Evolutionary conservation across 2,113 vertebrate genomes (phyloP), one percentile per base, ranked within the genome.

Genomic region (Nesogale talazaci): DNA sequence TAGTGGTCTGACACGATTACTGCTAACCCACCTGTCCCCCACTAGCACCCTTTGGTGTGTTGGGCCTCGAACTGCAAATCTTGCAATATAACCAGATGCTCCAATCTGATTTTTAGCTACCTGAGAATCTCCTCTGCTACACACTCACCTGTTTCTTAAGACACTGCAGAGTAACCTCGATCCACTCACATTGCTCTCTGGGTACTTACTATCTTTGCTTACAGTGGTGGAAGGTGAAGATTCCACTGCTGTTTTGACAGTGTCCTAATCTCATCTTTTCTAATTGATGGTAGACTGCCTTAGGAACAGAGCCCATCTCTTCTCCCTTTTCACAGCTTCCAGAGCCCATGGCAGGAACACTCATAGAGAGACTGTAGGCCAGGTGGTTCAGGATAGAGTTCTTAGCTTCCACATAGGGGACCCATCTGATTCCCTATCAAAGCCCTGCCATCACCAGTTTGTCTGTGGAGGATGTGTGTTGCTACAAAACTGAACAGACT

Each of bases 111-210:
- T 88, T 93, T 89, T 90, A 86, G 56, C 15, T 56, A 70, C 72
- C 23, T 10, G 15, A 17, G 34, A 42, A 25, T 72, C 67, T 72
- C 46, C 36, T 81, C 17, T 91, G 36, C 17, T 83, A 1, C 74
- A 75, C 90, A 67, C 38, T 80, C 82, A n/a, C 61, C 20, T 59
- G 3, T 22, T 84, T 88, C 38, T 69, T 67, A 72, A 93, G 56
- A 16, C 23, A 87, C 90, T 27, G 7, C 19, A 82, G 57, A 74
- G 15, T 4, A 38, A 31, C 3, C 74, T 15, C 29, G 57, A 17
- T 52, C 42, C 14, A 5, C 31, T 89, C 15, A 38, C n/a, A 81
- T 20, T 20, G 1, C 42, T 89, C 17, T 3, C 15, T 36, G 79
- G 36, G 57, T 11, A 79, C 77, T 42, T 11, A 79, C 77, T 42